Conservation (phyloP, 2,888 invertebrate genomes). For the Drosophila histrio region DNA sequence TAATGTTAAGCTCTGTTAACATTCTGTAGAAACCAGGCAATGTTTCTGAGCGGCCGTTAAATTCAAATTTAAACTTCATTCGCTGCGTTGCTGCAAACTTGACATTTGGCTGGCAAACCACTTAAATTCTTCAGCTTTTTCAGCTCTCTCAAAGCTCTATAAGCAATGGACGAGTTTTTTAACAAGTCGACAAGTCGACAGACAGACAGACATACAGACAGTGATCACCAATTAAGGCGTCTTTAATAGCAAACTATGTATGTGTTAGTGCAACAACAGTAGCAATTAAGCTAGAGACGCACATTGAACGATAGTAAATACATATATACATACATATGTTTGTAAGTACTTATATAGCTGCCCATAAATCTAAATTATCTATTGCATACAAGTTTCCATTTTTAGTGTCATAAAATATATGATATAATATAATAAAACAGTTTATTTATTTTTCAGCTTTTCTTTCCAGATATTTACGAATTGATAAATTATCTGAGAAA, state of each 20-base stretch:
- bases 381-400: neutral
- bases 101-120: neutral
- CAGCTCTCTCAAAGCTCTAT: neutral
- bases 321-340: no score
- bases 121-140: neutral
- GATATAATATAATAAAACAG: neutral
- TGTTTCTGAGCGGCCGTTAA: neutral
- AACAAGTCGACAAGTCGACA: neutral
- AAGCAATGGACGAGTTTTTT: neutral
- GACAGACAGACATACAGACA: neutral
- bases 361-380: conserved; percentile 6
- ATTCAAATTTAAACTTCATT: neutral
- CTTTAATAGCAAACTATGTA: neutral
- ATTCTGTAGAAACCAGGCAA: neutral
- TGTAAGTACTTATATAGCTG: neutral
- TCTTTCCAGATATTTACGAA: neutral
- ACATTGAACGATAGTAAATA: no score
- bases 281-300: no score
- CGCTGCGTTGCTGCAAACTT: neutral
- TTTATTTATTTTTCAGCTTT: neutral
- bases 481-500: neutral
- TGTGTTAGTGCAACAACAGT: neutral
- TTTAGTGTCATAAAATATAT: neutral
- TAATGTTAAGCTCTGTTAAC: neutral
- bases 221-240: conserved; percentile 22